Evolutionary conservation across 2,888 invertebrate species (phyloP).

Genomic region (Amiota mariae): DNA sequence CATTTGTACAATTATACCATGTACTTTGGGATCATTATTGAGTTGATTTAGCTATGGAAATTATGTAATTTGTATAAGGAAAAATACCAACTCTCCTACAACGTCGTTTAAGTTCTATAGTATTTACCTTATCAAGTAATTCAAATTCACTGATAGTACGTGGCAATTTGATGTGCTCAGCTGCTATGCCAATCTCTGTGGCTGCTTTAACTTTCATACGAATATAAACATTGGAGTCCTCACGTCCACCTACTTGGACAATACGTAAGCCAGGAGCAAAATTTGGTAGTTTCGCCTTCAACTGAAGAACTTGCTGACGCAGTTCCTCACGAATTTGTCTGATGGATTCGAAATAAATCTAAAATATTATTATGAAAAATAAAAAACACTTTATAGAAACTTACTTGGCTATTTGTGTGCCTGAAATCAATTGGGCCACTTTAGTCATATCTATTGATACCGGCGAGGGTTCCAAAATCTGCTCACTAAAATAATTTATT

Average conservation of each 20-base stretch:
- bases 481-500: conserved; percentile 48
- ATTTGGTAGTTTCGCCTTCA: conserved; percentile 76
- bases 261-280: conserved; percentile 89
- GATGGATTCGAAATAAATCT: too few relatives aligned
- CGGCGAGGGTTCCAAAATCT: conserved; percentile 31
- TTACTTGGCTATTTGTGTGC: conserved; percentile 82
- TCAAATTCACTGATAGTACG: conserved; percentile 86
- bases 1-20: conserved; percentile 98
- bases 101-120: neutral
- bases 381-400: conserved; percentile 41
- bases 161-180: conserved; percentile 86
- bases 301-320: conserved; percentile 78
- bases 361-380: neutral
- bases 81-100: neutral
- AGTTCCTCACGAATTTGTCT: conserved; percentile 76
- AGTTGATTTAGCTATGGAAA: conserved; percentile 73
- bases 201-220: conserved; percentile 96
- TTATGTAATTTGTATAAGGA: neutral
- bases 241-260: conserved; percentile 95
- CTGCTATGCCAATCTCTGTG: conserved; percentile 89
- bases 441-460: conserved; percentile 61
- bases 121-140: conserved; percentile 68
- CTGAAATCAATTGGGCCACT: conserved; percentile 77
- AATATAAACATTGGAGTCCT: conserved; percentile 99
- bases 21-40: conserved; percentile 88